A percentile compares a stretch with the other conserved stretches of the same genome.
Conservation (phyloP, 1,140 invertebrate genomes). For the Delia radicum region DNA sequence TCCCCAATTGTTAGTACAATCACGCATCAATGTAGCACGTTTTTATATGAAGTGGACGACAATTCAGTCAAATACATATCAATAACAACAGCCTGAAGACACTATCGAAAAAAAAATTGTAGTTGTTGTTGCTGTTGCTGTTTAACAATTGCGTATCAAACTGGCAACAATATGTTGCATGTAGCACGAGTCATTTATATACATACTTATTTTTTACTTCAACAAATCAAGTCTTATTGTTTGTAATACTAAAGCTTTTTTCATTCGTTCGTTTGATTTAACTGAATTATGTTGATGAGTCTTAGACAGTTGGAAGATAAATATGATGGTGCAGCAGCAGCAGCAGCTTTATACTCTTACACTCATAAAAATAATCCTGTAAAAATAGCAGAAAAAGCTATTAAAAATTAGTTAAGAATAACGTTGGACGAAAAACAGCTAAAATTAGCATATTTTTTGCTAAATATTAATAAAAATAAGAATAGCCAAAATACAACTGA, state of each 20-base stretch:
- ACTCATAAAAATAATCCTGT: too few species aligned
- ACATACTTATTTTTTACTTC: background rate
- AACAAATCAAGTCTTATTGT: too few species aligned
- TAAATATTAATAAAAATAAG: too few species aligned
- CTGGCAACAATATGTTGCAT: background rate
- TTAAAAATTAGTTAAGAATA: too few species aligned
- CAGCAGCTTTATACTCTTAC: background rate
- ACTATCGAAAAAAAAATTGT: too few species aligned
- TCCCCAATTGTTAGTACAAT: slow-evolving; percentile 12
- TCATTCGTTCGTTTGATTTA: background rate
- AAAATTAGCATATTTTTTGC: too few species aligned
- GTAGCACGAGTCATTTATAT: slow-evolving; percentile 20
- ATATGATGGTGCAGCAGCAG: background rate
- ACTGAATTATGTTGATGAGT: slow-evolving; percentile 14
- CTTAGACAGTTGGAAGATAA: background rate
- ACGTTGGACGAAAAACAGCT: too few species aligned
- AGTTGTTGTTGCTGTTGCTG: too few species aligned
- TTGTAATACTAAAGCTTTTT: background rate
- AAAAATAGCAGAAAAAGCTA: too few species aligned
- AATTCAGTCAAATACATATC: background rate
- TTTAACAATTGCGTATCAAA: slow-evolving; percentile 3
- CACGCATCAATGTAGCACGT: slow-evolving; percentile 19
- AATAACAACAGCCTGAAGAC: background rate
- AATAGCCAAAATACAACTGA: too few species aligned
- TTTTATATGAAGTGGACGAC: slow-evolving; percentile 14